Base-by-base conservation (phyloP, 2,113 vertebrate species). In the Aldabrachelys gigantea region DNA sequence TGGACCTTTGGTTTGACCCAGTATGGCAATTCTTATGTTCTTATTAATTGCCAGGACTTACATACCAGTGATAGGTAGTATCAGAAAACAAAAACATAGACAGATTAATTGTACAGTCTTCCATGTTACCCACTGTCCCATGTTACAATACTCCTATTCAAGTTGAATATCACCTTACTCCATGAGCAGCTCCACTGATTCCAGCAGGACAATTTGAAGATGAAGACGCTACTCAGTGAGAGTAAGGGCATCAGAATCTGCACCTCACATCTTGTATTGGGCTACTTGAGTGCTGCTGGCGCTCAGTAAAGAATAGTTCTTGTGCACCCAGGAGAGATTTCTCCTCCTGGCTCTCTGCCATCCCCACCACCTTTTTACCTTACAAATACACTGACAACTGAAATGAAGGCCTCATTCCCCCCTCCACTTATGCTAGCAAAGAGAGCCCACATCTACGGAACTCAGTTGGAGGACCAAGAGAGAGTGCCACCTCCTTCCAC, bases 1-100 rank as follows among this genome's bases (percentile, higher is more conserved):
- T 11, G 5, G 11, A 27, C 57, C 25, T 59, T 59, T 59, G 25
- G 57, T 59, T 25, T 59, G 25, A 59, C 4, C 57, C 57, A 59
- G 25, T 12, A 59, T 59, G 57, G 57, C 57, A 4, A 4, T 59
- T 59, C 27, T n/a, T 87, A 85, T 92, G 25, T 59, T 59, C 21
- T n/a, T 87, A 85, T 92, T 80, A 92, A 96, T 86, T 84, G 92
- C 85, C 85, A 94, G 79, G 56, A 82, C n/a, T 92, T 24, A 92
- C 38, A 93, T 31, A 97, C 56, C 59, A 84, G 13, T 53, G 91
- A 83, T 27, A 92, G 83, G 41, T 2, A 95, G 65, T 8, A 13
- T 82, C 24, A 86, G 82, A 85, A 95, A 19, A 0, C 11, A 52
- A 90, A 82, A 87, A 21, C 12, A 38, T 90, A 78, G 83, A 72